These are phyloP conservation scores for Epinotia brunnichana DNA, from an alignment of 2,888 invertebrate genomes.

Conservation along the genomic window DNA sequence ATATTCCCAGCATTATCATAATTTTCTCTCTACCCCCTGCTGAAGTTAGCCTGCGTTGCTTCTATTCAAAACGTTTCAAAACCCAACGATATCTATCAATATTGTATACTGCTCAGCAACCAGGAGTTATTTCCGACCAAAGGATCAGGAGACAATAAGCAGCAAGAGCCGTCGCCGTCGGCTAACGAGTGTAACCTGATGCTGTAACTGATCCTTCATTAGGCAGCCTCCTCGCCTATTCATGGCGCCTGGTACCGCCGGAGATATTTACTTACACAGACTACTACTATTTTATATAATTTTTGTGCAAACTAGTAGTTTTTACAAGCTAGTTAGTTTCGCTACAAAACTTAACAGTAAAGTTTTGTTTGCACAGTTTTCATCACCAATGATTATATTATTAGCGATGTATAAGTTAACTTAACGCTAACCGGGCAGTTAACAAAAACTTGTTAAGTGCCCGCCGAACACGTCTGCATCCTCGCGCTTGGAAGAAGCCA, in stretches of 20 bases:
- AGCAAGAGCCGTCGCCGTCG: slow-evolving; percentile 58
- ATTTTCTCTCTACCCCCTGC: neutral
- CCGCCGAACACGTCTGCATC: slow-evolving; percentile 50
- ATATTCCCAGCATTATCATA: neutral
- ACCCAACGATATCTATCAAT: slow-evolving; percentile 1
- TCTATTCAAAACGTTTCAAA: slow-evolving; percentile 1
- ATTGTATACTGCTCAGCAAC: slow-evolving; percentile 18
- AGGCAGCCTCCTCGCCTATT: slow-evolving; percentile 62
- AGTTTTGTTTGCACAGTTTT: slow-evolving; percentile 7
- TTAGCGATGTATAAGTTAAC: slow-evolving; percentile 41
- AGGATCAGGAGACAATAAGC: slow-evolving; percentile 67
- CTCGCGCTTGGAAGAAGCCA: slow-evolving; percentile 56
- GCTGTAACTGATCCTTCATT: slow-evolving; percentile 77
- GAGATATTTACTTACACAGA: slow-evolving; percentile 57
- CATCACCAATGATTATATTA: slow-evolving; percentile 40
- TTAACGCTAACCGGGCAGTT: slow-evolving; percentile 40
- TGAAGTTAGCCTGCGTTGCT: neutral
- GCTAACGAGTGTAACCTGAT: slow-evolving; percentile 75
- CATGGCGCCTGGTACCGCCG: slow-evolving; percentile 58
- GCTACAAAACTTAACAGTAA: neutral
- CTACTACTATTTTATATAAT: slow-evolving; percentile 2
- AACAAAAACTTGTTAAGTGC: slow-evolving; percentile 57
- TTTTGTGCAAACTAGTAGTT: neutral
- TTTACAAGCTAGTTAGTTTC: neutral
- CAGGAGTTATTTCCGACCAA: slow-evolving; percentile 48